Evolutionary conservation across 2,888 invertebrate genomes (phyloP), one percentile per base, ranked within the genome.

Genomic region (Caenorhabditis japonica): DNA sequence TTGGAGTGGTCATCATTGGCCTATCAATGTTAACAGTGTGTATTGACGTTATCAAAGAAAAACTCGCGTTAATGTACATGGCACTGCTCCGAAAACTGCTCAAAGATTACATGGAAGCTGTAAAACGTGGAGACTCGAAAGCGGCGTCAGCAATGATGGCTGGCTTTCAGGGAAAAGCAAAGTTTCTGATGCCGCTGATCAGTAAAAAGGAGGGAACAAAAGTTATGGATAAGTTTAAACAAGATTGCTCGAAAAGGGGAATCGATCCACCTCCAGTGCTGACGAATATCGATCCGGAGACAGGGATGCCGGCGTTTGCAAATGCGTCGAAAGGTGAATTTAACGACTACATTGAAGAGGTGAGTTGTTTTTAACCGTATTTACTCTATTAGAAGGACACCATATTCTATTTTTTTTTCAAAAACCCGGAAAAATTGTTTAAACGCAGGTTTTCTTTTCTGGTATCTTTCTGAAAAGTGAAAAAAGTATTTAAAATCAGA

Each of bases 31-130:
- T 86, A 13, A 85, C 81, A 23, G 86, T 86, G 15, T 86, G 85
- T 71, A 87, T 86, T 55, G 83, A 85, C 59, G 86, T 86, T 4
- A 77, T 86, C 27, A 81, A 85, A 51, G 86, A 85, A 55, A 86
- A 86, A 55, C 46, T 85, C 43, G 81, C 82, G 39, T 47, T 75
- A 23, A 77, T 85, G 74, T 86, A 84, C 62, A 83, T 82, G 79
- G 75, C 72, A 13, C 49, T 86, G 17, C 72, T 86, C 1, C 72
- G 77, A 38, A 84, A 84, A 39, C 74, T 86, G 58, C 59, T 84
- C 51, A 79, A 80, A 79, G 75, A 84, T 36, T 86, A 84, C 66
- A 75, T 83, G 64, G 74, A 77, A 68, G 82, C 85, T 10, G 75
- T 84, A 23, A 80, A 81, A 39, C 70, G 56, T 17, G 86, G 85